Conservation (phyloP, 2,113 vertebrate species). For the Coregonus clupeaformis region DNA sequence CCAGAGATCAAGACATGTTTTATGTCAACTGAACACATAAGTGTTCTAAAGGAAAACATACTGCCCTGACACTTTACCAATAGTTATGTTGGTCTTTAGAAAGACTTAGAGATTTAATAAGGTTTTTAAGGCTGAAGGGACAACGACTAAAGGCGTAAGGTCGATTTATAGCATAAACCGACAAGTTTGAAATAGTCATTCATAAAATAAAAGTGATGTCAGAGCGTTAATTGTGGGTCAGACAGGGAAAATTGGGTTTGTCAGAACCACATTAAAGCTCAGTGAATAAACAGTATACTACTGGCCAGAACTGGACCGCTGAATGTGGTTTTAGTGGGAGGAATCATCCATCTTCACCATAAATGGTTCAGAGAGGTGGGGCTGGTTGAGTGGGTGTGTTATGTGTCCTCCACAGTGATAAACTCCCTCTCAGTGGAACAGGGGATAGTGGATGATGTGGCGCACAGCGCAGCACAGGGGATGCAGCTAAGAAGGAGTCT, state of each 20-base stretch:
- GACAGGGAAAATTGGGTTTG: constrained; percentile 32
- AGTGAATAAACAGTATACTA: constrained; percentile 37
- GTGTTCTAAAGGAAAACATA: constrained; percentile 31
- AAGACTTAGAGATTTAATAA: neutral
- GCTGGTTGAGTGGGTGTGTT: constrained; percentile 19
- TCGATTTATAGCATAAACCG: constrained; percentile 39
- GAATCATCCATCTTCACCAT: constrained; percentile 23
- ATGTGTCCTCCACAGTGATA: constrained; percentile 7
- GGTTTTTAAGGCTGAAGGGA: neutral
- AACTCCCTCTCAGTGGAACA: constrained; percentile 13
- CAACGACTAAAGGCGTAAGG: neutral
- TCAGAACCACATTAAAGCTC: constrained; percentile 31
- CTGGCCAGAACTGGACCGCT: constrained; percentile 26
- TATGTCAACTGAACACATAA: constrained; percentile 28
- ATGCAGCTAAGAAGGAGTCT: constrained; percentile 35
- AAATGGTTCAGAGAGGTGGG: constrained; percentile 14
- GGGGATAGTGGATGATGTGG: constrained; percentile 61
- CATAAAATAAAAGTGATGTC: constrained; percentile 50
- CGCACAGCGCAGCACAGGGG: constrained; percentile 28
- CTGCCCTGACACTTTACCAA: constrained; percentile 24
- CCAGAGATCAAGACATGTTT: constrained; percentile 18
- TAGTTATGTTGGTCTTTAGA: neutral
- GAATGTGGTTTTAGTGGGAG: constrained; percentile 18
- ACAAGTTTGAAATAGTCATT: constrained; percentile 27
- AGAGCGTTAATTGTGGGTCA: constrained; percentile 48